These are phyloP conservation scores for Andrena hattorfiana DNA, from an alignment of 2,888 invertebrate genomes.

Conservation along the genomic window DNA sequence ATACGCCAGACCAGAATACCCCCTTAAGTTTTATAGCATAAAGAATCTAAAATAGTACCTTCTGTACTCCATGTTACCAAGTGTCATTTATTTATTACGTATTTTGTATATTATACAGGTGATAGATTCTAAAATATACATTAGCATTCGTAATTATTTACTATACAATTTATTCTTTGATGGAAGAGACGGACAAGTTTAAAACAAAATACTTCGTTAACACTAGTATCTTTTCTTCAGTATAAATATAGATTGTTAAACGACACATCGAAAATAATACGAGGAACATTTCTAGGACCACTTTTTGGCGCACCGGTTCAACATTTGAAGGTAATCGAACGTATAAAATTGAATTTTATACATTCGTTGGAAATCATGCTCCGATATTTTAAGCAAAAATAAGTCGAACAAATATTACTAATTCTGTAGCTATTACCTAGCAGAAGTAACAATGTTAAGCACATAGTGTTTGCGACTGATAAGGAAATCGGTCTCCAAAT, in stretches of 20 bases:
- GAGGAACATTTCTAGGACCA: slow-evolving; percentile 89
- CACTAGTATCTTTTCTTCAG: slow-evolving; percentile 24
- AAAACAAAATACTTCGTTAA: background rate
- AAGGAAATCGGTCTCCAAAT: slow-evolving; percentile 90
- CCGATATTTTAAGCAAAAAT: background rate
- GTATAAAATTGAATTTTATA: background rate
- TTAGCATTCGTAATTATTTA: background rate
- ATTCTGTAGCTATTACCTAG: slow-evolving; percentile 81
- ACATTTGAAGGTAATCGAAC: slow-evolving; percentile 82
- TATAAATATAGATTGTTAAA: slow-evolving; percentile 90
- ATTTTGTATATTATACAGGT: background rate
- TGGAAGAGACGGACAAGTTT: too few species aligned
- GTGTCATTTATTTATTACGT: background rate
- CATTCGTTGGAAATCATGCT: background rate
- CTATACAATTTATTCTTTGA: background rate
- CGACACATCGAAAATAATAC: slow-evolving; percentile 88
- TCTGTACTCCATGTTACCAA: background rate
- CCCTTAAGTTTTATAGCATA: too few species aligned
- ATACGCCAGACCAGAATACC: too few species aligned
- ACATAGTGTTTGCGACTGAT: slow-evolving; percentile 88
- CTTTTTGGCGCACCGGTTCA: slow-evolving; percentile 88
- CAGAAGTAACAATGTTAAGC: slow-evolving; percentile 81
- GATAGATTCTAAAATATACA: background rate
- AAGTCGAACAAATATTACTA: background rate
- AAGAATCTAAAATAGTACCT: background rate